Conservation (phyloP, 2,797 vertebrate genomes). For the Gymnopithys bicolor region DNA sequence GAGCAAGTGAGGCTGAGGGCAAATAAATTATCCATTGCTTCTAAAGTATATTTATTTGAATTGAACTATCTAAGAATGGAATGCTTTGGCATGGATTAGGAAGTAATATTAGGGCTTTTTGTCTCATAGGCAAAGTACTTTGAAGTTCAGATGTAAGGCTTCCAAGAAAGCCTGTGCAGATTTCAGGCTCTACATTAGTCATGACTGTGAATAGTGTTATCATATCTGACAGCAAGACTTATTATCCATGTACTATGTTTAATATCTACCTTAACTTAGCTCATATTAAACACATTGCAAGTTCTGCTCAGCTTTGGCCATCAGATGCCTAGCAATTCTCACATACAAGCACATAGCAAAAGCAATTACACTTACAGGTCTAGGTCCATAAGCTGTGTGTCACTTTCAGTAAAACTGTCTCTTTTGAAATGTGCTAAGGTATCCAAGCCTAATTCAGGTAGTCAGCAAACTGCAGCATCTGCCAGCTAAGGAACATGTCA, state of each 20-base stretch:
- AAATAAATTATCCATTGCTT: not conserved
- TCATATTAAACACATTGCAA: not conserved
- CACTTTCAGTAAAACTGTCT: conserved; percentile 43
- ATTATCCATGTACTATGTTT: not conserved
- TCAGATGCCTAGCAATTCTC: not conserved
- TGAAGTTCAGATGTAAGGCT: not conserved
- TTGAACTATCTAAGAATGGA: not conserved
- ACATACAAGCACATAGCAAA: not conserved
- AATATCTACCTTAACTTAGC: not conserved
- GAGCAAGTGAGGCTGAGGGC: not conserved
- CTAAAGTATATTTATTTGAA: not conserved
- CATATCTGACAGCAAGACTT: not conserved
- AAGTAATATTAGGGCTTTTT: not conserved
- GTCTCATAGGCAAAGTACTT: not conserved
- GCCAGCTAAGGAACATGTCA: conserved; percentile 19
- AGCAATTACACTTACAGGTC: conserved; percentile 33
- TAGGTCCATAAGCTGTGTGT: conserved; percentile 25
- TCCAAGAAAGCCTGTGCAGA: not conserved
- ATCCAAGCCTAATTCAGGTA: conserved; percentile 48
- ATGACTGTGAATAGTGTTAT: not conserved
- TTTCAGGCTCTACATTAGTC: not conserved
- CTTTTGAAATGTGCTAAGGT: conserved; percentile 28
- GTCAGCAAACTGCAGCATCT: conserved; percentile 47
- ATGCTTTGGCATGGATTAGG: not conserved
- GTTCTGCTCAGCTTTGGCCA: not conserved